Evolutionary conservation across 2,888 invertebrate species (phyloP), one percentile per base, ranked within the genome.

Genomic region (Phalangium opilio): DNA sequence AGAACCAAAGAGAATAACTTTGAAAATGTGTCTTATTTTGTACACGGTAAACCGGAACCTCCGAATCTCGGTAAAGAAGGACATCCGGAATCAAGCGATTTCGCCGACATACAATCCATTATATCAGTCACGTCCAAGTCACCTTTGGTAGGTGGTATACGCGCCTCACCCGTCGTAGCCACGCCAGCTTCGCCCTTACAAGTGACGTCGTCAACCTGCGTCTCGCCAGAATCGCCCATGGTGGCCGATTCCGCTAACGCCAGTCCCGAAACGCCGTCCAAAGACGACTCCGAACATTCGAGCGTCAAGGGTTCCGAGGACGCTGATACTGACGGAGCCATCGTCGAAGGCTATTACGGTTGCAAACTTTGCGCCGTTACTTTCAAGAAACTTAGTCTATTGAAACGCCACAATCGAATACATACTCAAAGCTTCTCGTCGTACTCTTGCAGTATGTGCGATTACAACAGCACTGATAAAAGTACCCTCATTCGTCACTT

Each of bases 371-470:
- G 93, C 65, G 75, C 78, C 1, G 79, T 82, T 0, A 78, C 85
- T 21, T 90, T 89, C 63, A 85, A 86, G 1, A 91, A 89, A 62
- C 70, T 89, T 34, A 75, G 89, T 43, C 86, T 89, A 1, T 70
- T 91, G 19, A 91, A 91, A 65, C 87, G 90, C 0, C 89, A 89
- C 66, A 87, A 87, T 62, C 74, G 86, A 45, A 45, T 49, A 18
- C 57, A 53, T 51, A 51, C 48, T 17, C 53, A 44, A 40, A 50
- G 44, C 38, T 45, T 50, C 41, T 51, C 45, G 5, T 50, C 86
- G 1, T 91, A 87, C 66, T 78, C 83, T 45, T 93, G 93, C 70
- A 87, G 89, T 64, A 83, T 90, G 79, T 93, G 93, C 57, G 79
- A 83, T 1, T 90, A 86, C 66, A 79, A 81, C 1, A 83, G 83